phyloP scores from a whole-genome alignment of 2,888 invertebrate genomes.

The Pollenia amentaria region DNA sequence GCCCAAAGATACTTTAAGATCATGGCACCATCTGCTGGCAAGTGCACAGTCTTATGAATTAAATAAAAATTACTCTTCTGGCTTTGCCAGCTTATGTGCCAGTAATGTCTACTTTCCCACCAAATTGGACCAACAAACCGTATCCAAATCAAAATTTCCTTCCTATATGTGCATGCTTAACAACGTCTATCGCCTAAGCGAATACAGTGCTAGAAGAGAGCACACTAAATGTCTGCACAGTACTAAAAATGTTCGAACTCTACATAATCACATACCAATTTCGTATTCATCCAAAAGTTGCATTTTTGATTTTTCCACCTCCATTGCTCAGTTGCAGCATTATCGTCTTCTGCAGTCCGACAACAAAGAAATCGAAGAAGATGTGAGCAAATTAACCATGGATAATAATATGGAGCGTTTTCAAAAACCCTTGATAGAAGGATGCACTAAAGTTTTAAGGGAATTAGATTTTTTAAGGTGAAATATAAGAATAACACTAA shows the following conservation, averaged over 20 bases:
- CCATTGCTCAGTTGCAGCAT: slow-evolving; percentile 94
- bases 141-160: slow-evolving; percentile 86
- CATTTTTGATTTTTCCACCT: slow-evolving; percentile 90
- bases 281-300: slow-evolving; percentile 88
- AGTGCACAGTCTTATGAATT: not conserved
- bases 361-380: not conserved
- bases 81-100: slow-evolving; percentile 12
- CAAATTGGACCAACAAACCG: not conserved
- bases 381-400: not conserved
- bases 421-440: not conserved
- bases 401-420: slow-evolving; percentile 36
- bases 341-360: slow-evolving; percentile 87
- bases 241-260: slow-evolving; percentile 92
- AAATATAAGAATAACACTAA: not conserved
- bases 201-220: slow-evolving; percentile 95
- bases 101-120: slow-evolving; percentile 37
- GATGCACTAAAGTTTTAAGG: slow-evolving; percentile 20
- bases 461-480: slow-evolving; percentile 4
- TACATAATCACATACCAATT: slow-evolving; percentile 95
- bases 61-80: not conserved
- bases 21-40: slow-evolving; percentile 40
- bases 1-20: slow-evolving; percentile 86
- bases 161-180: slow-evolving; percentile 95
- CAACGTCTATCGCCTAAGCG: slow-evolving; percentile 93
- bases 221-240: slow-evolving; percentile 96